These are phyloP conservation scores for Toxotes lorentzi DNA, from an alignment of 2,797 vertebrate species.

Conservation along the genomic window DNA sequence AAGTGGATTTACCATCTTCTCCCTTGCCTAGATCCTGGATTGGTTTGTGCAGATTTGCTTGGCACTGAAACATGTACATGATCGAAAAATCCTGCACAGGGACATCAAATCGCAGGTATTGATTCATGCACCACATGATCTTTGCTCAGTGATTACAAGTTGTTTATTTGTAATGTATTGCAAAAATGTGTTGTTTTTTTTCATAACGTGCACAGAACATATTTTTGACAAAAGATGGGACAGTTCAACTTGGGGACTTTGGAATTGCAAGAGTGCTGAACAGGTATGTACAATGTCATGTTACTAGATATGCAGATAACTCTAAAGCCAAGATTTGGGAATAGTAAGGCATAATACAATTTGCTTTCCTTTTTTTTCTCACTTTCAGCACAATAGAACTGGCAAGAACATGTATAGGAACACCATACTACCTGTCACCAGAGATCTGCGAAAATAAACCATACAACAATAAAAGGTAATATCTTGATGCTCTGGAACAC, in stretches of 20 bases:
- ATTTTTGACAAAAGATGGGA: constrained; percentile 97
- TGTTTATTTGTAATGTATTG: background rate
- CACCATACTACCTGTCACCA: constrained; percentile 97
- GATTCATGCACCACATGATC: accelerated
- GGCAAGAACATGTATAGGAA: constrained; percentile 97
- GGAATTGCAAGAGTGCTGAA: constrained; percentile 97
- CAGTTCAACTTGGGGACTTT: constrained; percentile 97
- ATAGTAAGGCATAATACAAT: background rate
- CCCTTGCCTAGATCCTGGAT: constrained; percentile 90
- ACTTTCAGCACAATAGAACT: constrained; percentile 93
- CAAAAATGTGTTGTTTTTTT: background rate
- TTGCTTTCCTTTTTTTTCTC: background rate
- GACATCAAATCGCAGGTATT: constrained; percentile 99
- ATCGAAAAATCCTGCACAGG: constrained; percentile 97
- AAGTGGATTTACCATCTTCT: background rate
- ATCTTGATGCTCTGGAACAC: background rate
- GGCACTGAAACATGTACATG: constrained; percentile 97
- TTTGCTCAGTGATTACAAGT: background rate
- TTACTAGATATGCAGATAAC: background rate
- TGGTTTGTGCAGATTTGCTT: constrained; percentile 99
- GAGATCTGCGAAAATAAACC: constrained; percentile 99
- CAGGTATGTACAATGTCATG: constrained; percentile 83
- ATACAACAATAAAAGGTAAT: constrained; percentile 99
- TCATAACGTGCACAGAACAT: constrained; percentile 89
- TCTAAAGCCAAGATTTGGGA: background rate